phyloP scores from a whole-genome alignment of 2,113 vertebrate species.

The Mixornis gularis region DNA sequence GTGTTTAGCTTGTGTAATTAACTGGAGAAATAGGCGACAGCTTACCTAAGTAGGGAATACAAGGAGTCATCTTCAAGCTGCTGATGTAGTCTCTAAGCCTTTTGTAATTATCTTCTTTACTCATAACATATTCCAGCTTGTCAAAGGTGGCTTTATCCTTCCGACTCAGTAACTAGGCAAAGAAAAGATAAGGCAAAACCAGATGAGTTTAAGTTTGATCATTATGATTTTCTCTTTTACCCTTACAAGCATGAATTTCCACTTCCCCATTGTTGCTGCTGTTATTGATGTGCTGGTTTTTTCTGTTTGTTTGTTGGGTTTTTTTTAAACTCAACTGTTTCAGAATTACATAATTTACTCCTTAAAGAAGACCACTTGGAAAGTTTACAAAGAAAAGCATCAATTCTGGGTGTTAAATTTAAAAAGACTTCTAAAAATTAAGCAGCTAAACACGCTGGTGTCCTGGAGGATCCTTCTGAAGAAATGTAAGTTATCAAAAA shows the following conservation, averaged over 20 bases:
- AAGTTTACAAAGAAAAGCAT: neutral
- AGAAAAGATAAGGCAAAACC: neutral
- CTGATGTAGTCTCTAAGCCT: slow-evolving; percentile 94
- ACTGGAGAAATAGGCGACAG: neutral
- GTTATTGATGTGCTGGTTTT: rapidly evolving
- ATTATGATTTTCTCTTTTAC: neutral
- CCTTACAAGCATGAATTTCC: neutral
- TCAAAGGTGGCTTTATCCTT: slow-evolving; percentile 97
- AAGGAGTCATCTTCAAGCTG: slow-evolving; percentile 98
- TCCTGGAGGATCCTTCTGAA: neutral
- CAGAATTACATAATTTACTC: neutral
- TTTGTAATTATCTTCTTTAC: slow-evolving; percentile 99
- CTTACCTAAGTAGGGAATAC: slow-evolving; percentile 97
- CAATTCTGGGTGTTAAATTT: neutral
- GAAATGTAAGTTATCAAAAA: neutral
- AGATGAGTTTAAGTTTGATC: neutral
- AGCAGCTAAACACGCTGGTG: neutral
- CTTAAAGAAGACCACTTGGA: neutral
- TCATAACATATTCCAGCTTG: slow-evolving; percentile 94
- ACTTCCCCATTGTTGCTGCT: rapidly evolving
- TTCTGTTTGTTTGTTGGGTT: too few relatives aligned
- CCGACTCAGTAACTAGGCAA: slow-evolving; percentile 85
- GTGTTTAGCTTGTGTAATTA: neutral
- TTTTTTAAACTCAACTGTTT: neutral
- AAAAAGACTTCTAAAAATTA: neutral